Conservation (phyloP, 2,888 invertebrate genomes). For the Netelia inedita region DNA sequence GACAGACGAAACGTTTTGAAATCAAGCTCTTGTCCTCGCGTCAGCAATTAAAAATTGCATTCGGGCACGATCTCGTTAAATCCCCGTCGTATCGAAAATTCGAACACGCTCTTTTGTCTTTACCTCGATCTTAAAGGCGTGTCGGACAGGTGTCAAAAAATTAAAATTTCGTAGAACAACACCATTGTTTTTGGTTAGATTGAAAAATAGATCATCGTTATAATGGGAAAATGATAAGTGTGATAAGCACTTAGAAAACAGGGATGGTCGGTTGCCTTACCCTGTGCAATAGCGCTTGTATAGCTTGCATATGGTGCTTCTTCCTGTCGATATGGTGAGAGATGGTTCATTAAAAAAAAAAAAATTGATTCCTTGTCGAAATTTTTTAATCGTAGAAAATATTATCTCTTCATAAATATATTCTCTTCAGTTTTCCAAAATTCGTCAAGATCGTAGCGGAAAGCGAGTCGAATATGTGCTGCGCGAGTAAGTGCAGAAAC, state of each 20-base stretch:
- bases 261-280: constrained; percentile 76
- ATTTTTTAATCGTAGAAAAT: not conserved
- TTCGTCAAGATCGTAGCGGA: constrained; percentile 64
- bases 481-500: constrained; percentile 20
- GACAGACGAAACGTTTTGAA: constrained; percentile 23
- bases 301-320: constrained; percentile 77
- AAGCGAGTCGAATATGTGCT: constrained; percentile 62
- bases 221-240: constrained; percentile 25
- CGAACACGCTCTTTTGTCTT: constrained; percentile 14
- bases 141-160: constrained; percentile 4
- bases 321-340: constrained; percentile 76
- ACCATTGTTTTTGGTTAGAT: constrained; percentile 26
- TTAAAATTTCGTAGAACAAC: not conserved
- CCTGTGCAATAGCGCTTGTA: constrained; percentile 75
- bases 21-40: not conserved
- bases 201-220: not conserved
- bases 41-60: constrained; percentile 55
- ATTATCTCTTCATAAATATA: constrained; percentile 38
- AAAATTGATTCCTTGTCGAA: not conserved
- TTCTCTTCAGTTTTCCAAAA: constrained; percentile 71
- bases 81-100: too few species aligned
- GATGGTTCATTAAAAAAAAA: not conserved
- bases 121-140: constrained; percentile 13
- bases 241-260: not conserved
- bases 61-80: not conserved